Base-by-base conservation (phyloP, 2,113 vertebrate genomes). In the Protobothrops mucrosquamatus region DNA sequence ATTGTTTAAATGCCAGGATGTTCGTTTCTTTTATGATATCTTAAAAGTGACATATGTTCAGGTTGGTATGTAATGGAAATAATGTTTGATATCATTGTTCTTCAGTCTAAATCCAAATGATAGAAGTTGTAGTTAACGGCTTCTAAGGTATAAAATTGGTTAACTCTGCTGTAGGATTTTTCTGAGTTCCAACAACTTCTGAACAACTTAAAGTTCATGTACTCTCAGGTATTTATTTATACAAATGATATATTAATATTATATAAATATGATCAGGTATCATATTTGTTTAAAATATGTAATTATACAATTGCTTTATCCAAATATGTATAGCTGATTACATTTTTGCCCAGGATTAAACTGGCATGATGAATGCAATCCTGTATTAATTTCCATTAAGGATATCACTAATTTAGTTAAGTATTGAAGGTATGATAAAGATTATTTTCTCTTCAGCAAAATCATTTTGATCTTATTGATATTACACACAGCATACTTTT, bases 391-490 rank as follows among this genome's bases (percentile, higher is more conserved):
- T 22, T 85, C 90, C 22, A 85, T 8, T 43, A 39, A 15, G 69
- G 1, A 43, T 39, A 8, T 4, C 2, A 85, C 6, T 23, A 51
- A 61, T 88, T 69, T 24, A 69, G 74, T 57, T 57, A 91, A 88
- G n/a, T 11, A 54, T 43, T 81, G 46, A 15, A 87, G 23, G 10
- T 23, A 81, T 23, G 74, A 81, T 9, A 22, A 81, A 81, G 7
- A 81, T 81, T 9, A 20, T 43, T 2, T 43, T 74, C 22, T 87
- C 20, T 24, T 14, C 43, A 22, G 46, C 0, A 89, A 94, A 69
- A 54, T 12, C 5, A 7, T 59, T 92, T 26, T 18, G 88, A 23
- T 26, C 22, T 91, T 96, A 91, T 93, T 34, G n/a, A 91, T 51
- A 29, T 12, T 94, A 55, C 4, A 74, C 22, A 64, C 69, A 0